A percentile compares a stretch with the other conserved stretches of the same genome.
Conservation (phyloP, 2,113 vertebrate genomes). For the Terrapene triunguis region DNA sequence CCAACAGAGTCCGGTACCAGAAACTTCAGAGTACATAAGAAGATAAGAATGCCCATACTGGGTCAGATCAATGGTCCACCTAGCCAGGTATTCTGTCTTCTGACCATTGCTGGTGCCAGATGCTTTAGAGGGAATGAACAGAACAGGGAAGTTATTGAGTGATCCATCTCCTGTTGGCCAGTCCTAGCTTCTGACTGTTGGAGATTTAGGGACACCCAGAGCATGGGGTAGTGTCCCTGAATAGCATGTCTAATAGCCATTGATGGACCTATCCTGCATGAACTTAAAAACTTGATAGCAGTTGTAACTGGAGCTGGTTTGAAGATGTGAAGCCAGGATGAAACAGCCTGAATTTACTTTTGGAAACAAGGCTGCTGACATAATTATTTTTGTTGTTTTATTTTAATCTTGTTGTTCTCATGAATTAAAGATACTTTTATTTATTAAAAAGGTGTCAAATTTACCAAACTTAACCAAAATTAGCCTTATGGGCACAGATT, state of each 20-base stretch:
- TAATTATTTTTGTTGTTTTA: not conserved
- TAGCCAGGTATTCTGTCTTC: not conserved
- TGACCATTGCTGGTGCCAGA: not conserved
- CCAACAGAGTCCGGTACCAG: not conserved
- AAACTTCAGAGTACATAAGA: not conserved
- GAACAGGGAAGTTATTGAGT: not conserved
- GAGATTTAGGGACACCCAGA: no score
- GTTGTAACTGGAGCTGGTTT: not conserved
- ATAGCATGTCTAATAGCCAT: no score
- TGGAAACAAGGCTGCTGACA: not conserved
- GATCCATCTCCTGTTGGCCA: not conserved
- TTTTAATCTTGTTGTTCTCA: not conserved
- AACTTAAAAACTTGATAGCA: not conserved
- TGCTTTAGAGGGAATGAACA: not conserved
- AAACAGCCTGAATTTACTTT: not conserved
- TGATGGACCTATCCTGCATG: no score
- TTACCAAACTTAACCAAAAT: not conserved
- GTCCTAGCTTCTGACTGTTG: no score
- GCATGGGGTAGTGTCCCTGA: no score
- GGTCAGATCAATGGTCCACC: not conserved
- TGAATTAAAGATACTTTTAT: not conserved
- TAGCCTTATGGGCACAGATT: not conserved
- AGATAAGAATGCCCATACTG: not conserved
- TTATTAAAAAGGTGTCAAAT: not conserved
- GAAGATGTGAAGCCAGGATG: not conserved